phyloP scores from a whole-genome alignment of 2,797 vertebrate species.

The Balearica regulorum region DNA sequence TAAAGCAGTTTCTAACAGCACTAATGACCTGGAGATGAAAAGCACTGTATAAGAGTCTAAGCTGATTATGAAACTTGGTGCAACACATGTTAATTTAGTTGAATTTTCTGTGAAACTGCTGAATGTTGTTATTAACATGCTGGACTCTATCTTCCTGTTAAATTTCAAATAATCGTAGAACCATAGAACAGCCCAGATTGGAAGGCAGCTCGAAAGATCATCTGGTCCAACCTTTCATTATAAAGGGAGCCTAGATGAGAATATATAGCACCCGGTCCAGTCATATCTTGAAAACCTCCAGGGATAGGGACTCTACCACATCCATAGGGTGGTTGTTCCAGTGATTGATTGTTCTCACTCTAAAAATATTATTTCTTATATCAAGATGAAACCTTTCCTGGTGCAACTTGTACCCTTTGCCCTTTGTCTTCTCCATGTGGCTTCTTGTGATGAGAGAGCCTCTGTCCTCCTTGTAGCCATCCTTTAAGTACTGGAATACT shows the following conservation, averaged over 20 bases:
- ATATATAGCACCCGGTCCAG: neutral
- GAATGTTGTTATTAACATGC: neutral
- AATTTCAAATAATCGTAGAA: neutral
- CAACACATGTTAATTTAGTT: neutral
- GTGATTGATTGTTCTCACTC: neutral
- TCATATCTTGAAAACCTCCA: neutral
- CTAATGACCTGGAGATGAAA: neutral
- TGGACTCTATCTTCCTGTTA: neutral
- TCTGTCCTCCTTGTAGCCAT: neutral
- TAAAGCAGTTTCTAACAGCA: neutral
- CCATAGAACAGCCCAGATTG: neutral
- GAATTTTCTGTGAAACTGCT: neutral
- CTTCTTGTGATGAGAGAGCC: neutral
- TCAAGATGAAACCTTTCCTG: neutral
- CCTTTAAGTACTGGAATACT: neutral
- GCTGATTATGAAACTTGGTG: neutral
- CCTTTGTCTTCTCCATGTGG: neutral
- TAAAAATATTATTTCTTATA: neutral
- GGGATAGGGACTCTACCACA: neutral
- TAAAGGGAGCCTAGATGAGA: neutral
- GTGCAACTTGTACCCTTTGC: neutral
- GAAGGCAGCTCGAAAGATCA: neutral
- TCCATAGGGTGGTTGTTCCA: neutral
- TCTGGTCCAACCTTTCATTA: neutral
- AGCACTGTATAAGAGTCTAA: neutral